Conservation (phyloP, 2,888 invertebrate genomes). For the Limnephilus lunatus region DNA sequence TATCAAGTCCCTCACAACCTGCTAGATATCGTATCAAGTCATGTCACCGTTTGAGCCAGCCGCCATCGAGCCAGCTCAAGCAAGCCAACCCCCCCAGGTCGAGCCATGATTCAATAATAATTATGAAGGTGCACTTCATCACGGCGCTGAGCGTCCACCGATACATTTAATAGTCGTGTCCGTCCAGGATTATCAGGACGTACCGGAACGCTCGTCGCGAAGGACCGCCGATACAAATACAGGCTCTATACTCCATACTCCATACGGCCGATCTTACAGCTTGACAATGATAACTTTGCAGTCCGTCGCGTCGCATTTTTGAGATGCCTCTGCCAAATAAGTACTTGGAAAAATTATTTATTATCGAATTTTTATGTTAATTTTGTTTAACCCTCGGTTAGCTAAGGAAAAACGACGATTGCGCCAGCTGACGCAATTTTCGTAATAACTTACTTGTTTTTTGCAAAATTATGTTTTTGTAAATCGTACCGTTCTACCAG, state of each 20-base stretch:
- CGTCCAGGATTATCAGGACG: slow-evolving; percentile 22
- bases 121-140: slow-evolving; percentile 36
- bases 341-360: neutral
- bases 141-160: slow-evolving; percentile 10
- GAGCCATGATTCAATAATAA: slow-evolving; percentile 30
- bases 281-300: neutral
- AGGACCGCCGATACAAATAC: slow-evolving; percentile 39
- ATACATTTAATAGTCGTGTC: slow-evolving; percentile 23
- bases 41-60: neutral
- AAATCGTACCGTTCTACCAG: too few relatives aligned
- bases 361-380: neutral
- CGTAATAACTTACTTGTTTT: too few relatives aligned
- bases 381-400: too few relatives aligned
- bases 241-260: neutral
- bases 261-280: neutral
- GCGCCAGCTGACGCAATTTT: too few relatives aligned
- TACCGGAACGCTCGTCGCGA: neutral
- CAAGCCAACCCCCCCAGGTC: neutral
- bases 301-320: neutral
- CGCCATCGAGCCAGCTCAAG: neutral
- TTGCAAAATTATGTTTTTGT: too few relatives aligned
- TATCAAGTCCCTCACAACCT: neutral
- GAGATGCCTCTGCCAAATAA: neutral
- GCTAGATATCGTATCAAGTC: neutral
- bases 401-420: too few relatives aligned